Evolutionary conservation across 2,113 vertebrate species (phyloP).

Genomic region (Alaudala cheleensis): DNA sequence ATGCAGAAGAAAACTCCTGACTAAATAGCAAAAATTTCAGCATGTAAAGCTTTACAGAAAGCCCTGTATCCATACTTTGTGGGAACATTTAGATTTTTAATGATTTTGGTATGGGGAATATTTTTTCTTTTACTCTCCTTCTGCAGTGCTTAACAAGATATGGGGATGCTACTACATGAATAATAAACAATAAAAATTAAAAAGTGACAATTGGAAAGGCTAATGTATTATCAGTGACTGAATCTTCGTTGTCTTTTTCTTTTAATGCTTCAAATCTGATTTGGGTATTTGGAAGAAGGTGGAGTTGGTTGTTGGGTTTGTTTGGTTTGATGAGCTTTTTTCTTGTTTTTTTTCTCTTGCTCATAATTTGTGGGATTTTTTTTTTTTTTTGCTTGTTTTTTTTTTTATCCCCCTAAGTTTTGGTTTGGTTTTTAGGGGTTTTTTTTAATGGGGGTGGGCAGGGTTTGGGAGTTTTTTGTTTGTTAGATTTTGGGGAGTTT

Average conservation of each 20-base stretch:
- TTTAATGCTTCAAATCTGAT: not conserved
- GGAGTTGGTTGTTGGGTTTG: not conserved
- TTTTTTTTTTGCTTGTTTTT: not conserved
- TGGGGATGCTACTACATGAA: not conserved
- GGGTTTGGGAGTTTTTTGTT: not conserved
- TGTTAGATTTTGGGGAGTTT: not conserved
- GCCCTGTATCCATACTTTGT: not conserved
- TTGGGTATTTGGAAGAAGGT: fast-evolving
- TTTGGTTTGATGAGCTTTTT: not conserved
- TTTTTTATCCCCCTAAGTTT: no score
- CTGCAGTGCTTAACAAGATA: not conserved
- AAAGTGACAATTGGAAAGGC: not conserved
- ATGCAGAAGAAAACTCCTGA: not conserved
- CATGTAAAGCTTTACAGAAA: not conserved
- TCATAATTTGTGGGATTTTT: fast-evolving
- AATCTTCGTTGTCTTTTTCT: not conserved
- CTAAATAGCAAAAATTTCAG: not conserved
- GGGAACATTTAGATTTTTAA: not conserved
- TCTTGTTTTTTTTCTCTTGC: fast-evolving
- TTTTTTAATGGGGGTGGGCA: not conserved
- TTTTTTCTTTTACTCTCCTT: not conserved
- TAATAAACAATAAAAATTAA: not conserved
- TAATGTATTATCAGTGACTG: not conserved
- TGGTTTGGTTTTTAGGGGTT: not conserved
- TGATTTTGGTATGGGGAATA: not conserved